Base-by-base conservation (phyloP, 2,113 vertebrate species). In the Catharus bicknelli region DNA sequence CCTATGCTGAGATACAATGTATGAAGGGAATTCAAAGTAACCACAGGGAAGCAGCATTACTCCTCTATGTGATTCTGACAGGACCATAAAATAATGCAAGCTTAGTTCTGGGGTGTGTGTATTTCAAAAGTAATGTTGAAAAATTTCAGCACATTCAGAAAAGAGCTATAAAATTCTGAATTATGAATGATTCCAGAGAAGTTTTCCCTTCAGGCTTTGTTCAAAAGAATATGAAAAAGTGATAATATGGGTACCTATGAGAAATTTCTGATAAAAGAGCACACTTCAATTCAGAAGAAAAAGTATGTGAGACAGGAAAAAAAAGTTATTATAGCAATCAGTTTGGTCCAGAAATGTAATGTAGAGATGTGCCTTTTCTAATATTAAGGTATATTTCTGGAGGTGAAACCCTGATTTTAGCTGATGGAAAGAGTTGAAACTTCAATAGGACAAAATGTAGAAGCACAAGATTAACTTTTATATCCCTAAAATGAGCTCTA, bases 111-210 rank as follows among this genome's bases (percentile, higher is more conserved):
- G 19, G 66, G 25, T 30, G 23, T 76, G 34, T 73, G 21, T 83
- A 77, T 91, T 87, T 87, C 78, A 73, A 90, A 93, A 93, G 26
- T 17, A 79, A 91, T 38, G 43, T 27, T 87, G 70, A 92, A 96
- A 91, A 95, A 87, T 42, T 77, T 79, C 42, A 90, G 36, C 13
- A 18, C 27, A 62, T 80, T 94, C 84, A 89, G 78, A 77, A 92
- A 69, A 82, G 36, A 85, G 32, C 34, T 66, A 58, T 55, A 84
- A 87, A 87, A 92, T 55, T 87, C 40, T 85, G 78, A 95, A 69
- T 84, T 77, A 89, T 67, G 21, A 81, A 47, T 85, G 67, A 91
- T 26, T 47, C 58, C 66, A 87, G 32, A 76, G 66, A 92, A 66
- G 18, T 48, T 90, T 23, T 85, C 45, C 74, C 73, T 94, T 51